phyloP scores from a whole-genome alignment of 1,140 invertebrate species.

The Paramacrobiotus metropolitanus region DNA sequence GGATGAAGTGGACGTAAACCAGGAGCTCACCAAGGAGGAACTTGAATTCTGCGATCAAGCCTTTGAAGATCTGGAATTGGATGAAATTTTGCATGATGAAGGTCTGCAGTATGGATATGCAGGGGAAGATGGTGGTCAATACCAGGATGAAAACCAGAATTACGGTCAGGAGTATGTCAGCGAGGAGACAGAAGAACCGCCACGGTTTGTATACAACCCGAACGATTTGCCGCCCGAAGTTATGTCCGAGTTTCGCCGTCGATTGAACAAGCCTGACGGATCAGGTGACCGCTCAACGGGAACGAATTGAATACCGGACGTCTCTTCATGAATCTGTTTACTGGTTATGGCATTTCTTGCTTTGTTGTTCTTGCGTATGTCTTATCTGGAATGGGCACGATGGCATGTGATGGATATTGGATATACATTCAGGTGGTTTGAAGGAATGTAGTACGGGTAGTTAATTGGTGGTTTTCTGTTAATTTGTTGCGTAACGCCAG shows the following conservation, averaged over 20 bases:
- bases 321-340: background rate
- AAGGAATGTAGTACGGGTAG: no score
- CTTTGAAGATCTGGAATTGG: background rate
- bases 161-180: background rate
- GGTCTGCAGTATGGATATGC: background rate
- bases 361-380: no score
- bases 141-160: background rate
- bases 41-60: background rate
- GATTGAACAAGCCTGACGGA: background rate
- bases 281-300: background rate
- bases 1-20: constrained; percentile 1
- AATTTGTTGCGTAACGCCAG: no score
- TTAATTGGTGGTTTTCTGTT: no score
- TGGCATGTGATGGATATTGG: no score
- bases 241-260: background rate
- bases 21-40: constrained; percentile 1
- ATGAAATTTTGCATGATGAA: background rate
- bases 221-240: background rate
- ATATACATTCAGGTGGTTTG: no score
- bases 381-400: no score
- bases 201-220: background rate
- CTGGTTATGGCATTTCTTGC: background rate
- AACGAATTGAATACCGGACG: background rate
- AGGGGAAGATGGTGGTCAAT: background rate
- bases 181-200: background rate